Conservation (phyloP, 2,888 invertebrate genomes). For the Heliconius hortense region DNA sequence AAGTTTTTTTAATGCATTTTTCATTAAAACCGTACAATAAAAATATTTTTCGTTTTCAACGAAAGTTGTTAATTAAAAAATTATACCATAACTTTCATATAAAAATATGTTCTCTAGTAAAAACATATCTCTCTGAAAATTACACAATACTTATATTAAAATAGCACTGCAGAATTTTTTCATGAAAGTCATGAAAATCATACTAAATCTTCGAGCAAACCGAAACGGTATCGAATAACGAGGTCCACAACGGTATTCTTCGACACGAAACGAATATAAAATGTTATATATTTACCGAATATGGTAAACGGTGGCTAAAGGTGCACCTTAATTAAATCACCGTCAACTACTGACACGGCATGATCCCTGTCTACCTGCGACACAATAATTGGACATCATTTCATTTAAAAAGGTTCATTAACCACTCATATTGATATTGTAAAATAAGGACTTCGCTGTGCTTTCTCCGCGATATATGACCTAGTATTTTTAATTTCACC, state of each 20-base stretch:
- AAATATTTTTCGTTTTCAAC: not conserved
- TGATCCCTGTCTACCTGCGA: slow-evolving; percentile 51
- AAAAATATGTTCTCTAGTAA: not conserved
- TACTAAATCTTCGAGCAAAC: slow-evolving; percentile 59
- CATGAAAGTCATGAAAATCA: slow-evolving; percentile 42
- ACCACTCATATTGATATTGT: slow-evolving; percentile 43
- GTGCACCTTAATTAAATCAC: slow-evolving; percentile 77
- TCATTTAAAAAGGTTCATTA: slow-evolving; percentile 51
- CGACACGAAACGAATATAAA: slow-evolving; percentile 54
- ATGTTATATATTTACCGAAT: slow-evolving; percentile 52
- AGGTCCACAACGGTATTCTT: slow-evolving; percentile 68
- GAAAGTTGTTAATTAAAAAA: not conserved
- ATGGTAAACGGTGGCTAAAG: slow-evolving; percentile 73
- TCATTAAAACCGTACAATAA: not conserved
- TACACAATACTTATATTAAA: not conserved
- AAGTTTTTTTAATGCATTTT: not conserved
- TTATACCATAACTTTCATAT: not conserved
- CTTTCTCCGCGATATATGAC: slow-evolving; percentile 62
- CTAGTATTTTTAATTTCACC: slow-evolving; percentile 66
- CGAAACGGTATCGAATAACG: slow-evolving; percentile 60
- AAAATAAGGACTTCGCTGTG: slow-evolving; percentile 45
- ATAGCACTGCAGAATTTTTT: slow-evolving; percentile 20
- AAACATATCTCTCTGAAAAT: not conserved
- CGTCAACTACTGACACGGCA: slow-evolving; percentile 63
- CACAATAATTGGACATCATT: slow-evolving; percentile 60